Conservation (phyloP, 64 coral and sea anemone genomes). For the Catalaphyllia jardinei region DNA sequence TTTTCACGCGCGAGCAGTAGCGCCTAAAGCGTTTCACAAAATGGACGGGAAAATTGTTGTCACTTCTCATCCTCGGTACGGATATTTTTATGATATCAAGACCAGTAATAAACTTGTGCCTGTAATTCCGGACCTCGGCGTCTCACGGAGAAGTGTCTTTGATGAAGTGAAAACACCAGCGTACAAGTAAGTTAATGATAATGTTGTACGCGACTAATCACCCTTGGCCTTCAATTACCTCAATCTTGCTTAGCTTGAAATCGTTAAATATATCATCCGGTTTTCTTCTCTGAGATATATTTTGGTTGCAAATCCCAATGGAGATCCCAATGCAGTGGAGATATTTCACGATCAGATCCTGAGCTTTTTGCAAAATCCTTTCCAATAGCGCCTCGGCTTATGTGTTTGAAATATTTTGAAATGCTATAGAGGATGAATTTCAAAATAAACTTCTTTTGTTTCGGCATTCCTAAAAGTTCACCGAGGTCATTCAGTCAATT, state of each 20-base stretch:
- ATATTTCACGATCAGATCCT: too few species aligned
- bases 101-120: constrained; percentile 42
- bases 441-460: background rate
- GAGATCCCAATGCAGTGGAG: too few species aligned
- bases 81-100: constrained; percentile 63
- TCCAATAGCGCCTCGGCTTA: background rate
- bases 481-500: background rate
- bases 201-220: too few species aligned
- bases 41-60: constrained; percentile 83
- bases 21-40: background rate
- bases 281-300: too few species aligned
- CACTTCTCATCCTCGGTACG: constrained; percentile 60
- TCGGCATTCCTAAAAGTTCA: constrained; percentile 3
- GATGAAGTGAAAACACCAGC: constrained; percentile 80
- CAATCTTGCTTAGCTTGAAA: too few species aligned
- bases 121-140: constrained; percentile 61
- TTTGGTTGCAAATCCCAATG: too few species aligned
- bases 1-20: background rate
- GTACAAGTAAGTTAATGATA: constrained; percentile 76
- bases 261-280: too few species aligned
- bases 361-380: too few species aligned
- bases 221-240: too few species aligned
- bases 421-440: background rate
- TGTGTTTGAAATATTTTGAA: constrained; percentile 11
- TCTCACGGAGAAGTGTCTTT: constrained; percentile 54